Conservation (phyloP, 2,113 vertebrate genomes). For the mouse (Mus musculus) region DNA sequence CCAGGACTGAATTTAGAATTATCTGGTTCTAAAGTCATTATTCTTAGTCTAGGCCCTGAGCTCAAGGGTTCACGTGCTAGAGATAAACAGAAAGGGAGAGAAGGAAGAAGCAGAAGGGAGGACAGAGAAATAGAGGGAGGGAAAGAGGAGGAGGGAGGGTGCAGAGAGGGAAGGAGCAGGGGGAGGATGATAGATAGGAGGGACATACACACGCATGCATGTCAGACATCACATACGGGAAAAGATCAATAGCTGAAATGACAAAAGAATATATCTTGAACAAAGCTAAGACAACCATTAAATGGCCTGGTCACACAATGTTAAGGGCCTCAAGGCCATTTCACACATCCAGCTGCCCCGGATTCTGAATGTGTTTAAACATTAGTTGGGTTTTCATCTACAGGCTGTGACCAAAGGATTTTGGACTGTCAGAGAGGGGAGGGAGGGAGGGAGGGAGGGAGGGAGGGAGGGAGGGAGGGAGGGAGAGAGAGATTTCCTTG, state of each 20-base stretch:
- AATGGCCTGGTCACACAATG: background rate
- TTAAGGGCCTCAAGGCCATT: slow-evolving; percentile 28
- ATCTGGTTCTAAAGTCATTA: background rate
- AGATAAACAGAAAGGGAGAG: background rate
- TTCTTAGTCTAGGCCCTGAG: background rate
- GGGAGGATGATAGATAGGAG: too few relatives aligned
- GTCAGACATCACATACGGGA: background rate
- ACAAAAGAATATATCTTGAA: background rate
- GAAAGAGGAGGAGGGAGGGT: background rate
- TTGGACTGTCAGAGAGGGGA: background rate
- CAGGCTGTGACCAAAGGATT: background rate
- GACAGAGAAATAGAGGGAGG: too few relatives aligned
- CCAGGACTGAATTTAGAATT: background rate
- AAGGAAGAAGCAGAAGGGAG: background rate
- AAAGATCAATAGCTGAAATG: slow-evolving; percentile 24
- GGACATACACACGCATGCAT: background rate
- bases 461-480: background rate
- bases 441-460: background rate
- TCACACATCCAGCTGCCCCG: background rate
- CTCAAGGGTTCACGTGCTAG: background rate
- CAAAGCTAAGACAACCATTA: background rate
- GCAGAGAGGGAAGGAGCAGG: too few relatives aligned
- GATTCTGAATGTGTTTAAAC: background rate
- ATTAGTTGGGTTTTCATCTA: slow-evolving; percentile 32
- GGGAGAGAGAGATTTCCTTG: slow-evolving; percentile 34